Base-by-base conservation (phyloP, 2,888 invertebrate species). In the Andrena chrysosceles region DNA sequence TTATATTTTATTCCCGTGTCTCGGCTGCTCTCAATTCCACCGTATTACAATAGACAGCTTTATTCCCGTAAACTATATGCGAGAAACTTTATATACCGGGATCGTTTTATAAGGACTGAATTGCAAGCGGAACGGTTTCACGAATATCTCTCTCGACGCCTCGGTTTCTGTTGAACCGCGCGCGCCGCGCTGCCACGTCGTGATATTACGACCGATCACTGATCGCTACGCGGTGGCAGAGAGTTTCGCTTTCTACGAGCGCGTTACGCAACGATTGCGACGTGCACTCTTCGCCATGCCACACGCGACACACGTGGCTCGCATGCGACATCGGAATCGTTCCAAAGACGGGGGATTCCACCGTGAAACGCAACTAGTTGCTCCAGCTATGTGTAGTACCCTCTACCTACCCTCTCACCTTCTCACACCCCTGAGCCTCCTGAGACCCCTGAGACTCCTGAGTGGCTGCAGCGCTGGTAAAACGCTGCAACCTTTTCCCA, bases 1-100 rank as follows among this genome's bases (percentile, higher is more conserved):
- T 85, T 85, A 80, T 83, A 83, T 83, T 77, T 83, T 78, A 81
- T 82, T 83, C 62, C 62, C 73, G 63, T 54, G 68, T 66, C 64
- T 72, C 77, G 60, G n/a, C 67, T 71, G 74, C 56, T 74, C 81
- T 77, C 83, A 77, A 83, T 77, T 77, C 74, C 82, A 59, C 71
- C 60, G 60, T 52, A 67, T 70, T 74, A 80, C 81, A 70, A 81
- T 73, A 69, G 73, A 70, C 74, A 66, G 73, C 70, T 68, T 72
- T 69, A 64, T 64, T 48, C 69, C 66, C 49, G 49, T 63, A 68
- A 81, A 81, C 77, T 70, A 62, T 70, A 62, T 52, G 49, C 70
- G 66, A 23, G 59, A 31, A 75, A 60, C 72, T 73, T 62, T 68
- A 33, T 52, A 52, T 54, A 56, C n/a, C n/a, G 26, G 7, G 20